These are phyloP conservation scores for Nebria salina DNA, from an alignment of 2,888 invertebrate species.

Conservation along the genomic window DNA sequence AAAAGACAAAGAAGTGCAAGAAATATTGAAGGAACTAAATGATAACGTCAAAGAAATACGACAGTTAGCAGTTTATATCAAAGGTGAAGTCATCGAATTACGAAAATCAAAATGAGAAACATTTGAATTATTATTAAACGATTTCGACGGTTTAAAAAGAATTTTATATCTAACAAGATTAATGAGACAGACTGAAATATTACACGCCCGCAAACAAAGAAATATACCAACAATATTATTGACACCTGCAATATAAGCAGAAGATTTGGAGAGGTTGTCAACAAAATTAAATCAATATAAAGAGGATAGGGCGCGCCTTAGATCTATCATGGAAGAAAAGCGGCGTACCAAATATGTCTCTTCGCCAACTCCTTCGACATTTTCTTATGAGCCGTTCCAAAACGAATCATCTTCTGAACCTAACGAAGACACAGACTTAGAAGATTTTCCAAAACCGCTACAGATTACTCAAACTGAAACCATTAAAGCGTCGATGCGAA, in stretches of 20 bases:
- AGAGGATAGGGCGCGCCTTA: conserved; percentile 48
- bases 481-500: conserved; percentile 38
- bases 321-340: too few species aligned
- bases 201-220: too few species aligned
- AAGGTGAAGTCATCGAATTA: background rate
- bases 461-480: conserved; percentile 49
- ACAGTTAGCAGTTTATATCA: background rate
- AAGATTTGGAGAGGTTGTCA: too few species aligned
- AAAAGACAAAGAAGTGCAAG: background rate
- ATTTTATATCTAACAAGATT: too few species aligned
- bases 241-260: too few species aligned
- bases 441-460: conserved; percentile 46
- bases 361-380: conserved; percentile 11
- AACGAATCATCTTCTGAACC: too few species aligned
- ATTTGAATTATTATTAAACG: background rate
- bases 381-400: conserved; percentile 9
- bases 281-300: too few species aligned
- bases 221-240: too few species aligned
- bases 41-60: background rate
- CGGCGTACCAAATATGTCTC: conserved; percentile 15
- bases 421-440: conserved; percentile 22
- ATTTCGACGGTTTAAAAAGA: background rate
- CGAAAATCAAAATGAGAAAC: background rate
- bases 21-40: background rate
- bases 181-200: too few species aligned